Evolutionary conservation across 2,888 invertebrate species (phyloP), one percentile per base, ranked within the genome.

Genomic region (Calameuta filiformis): DNA sequence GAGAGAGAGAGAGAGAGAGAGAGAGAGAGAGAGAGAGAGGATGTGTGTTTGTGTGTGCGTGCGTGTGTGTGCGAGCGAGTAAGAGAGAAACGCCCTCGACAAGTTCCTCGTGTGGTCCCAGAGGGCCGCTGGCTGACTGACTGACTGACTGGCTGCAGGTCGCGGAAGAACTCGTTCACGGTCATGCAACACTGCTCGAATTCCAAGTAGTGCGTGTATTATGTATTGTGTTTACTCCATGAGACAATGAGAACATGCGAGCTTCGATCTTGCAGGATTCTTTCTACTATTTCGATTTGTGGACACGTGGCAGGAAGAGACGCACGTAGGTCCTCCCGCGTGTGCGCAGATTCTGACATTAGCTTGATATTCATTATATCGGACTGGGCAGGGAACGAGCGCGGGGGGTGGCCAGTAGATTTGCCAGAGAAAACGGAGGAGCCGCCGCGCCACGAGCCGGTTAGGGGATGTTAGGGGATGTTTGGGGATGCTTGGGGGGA

Each of bases 381-480:
- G 15, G 15, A 1, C 4, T 6, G 40, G 40, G 4, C 4, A 6
- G 40, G 15, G 4, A 12, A 3, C 4, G 12, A 3, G 37, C 11
- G 40, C 33, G 33, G 23, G 31, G 34, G 69, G 35, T 3, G 69
- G 37, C 56, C 69, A 73, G 68, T 31, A 77, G 37, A 23, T 12
- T 40, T 40, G 73, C 33, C 35, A 73, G 73, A 56, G 33, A 40
- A 71, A 71, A 69, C 69, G 75, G 68, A 37, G 69, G 35, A 77
- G 73, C 35, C 12, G 68, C 15, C 56, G 37, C 37, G 79, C 37
- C 82, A 81, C 79, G 83, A 80, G 82, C 80, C 80, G 81, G 83
- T 81, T 80, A 79, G 79, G 73, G 77, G 73, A 31, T 73, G 12
- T 1, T 35, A 12, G 12, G 35, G 35, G 35, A 11, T 35, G 86